Conservation (phyloP, 2,888 invertebrate species). For the Tipula vernalis region DNA sequence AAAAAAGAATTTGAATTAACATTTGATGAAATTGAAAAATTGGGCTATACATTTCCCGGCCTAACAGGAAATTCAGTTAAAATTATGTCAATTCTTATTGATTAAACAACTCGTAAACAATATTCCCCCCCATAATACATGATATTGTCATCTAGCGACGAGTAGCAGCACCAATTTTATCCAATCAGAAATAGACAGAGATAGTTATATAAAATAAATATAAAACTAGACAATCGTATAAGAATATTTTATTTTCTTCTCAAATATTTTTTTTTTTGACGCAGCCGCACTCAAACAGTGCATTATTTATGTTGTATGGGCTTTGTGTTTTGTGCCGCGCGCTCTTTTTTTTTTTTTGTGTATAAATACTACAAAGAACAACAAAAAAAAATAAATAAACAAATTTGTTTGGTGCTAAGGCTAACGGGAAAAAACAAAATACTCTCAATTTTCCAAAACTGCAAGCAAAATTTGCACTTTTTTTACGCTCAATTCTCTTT, state of each 20-base stretch:
- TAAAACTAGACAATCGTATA: neutral
- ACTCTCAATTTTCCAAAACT: neutral
- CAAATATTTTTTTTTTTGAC: neutral
- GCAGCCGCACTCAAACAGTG: neutral
- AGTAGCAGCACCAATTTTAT: neutral
- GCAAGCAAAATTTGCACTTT: neutral
- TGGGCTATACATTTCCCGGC: neutral
- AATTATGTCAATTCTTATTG: neutral
- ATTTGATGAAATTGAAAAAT: neutral
- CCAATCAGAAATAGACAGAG: neutral
- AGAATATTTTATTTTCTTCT: neutral
- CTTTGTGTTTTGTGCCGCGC: neutral
- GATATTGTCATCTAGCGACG: neutral
- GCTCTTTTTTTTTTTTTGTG: neutral
- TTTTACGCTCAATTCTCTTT: neutral
- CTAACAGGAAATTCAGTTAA: neutral
- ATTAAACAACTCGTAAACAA: neutral
- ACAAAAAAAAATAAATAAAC: neutral
- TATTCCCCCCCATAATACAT: neutral
- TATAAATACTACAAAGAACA: too few relatives aligned
- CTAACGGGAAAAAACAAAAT: neutral
- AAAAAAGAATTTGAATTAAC: constrained; percentile 9
- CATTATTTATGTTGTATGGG: too few relatives aligned
- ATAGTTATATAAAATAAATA: neutral
- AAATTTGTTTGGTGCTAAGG: neutral